Evolutionary conservation across 2,888 invertebrate genomes (phyloP).

Genomic region (Herminia tarsipennalis): DNA sequence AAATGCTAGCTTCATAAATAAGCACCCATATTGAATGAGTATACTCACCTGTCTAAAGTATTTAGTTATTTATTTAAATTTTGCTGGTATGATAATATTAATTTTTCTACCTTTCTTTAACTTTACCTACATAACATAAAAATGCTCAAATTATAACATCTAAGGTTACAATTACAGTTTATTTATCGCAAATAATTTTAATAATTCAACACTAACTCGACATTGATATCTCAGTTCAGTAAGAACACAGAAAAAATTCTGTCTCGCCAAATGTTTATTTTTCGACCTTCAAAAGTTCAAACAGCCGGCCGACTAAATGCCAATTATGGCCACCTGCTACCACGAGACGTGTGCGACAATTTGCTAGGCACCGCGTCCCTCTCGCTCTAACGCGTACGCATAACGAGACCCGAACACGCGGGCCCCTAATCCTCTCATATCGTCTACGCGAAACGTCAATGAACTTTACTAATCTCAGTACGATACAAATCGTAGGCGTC

Average conservation of each 20-base stretch:
- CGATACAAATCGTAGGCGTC: constrained; percentile 65
- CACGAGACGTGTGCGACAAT: constrained; percentile 72
- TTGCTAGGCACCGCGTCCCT: constrained; percentile 55
- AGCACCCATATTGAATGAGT: no score
- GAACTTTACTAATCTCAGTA: constrained; percentile 75
- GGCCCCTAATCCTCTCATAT: constrained; percentile 58
- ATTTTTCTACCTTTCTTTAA: no score
- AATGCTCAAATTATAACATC: not conserved
- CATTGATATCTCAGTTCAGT: constrained; percentile 22
- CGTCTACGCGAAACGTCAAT: constrained; percentile 77
- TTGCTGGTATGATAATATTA: no score
- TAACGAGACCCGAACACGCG: constrained; percentile 43
- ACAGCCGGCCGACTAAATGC: constrained; percentile 67
- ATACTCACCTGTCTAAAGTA: no score
- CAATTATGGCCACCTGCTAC: constrained; percentile 80
- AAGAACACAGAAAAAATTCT: constrained; percentile 21
- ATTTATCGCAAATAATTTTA: constrained; percentile 12
- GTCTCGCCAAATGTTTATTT: constrained; percentile 60
- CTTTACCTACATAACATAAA: no score
- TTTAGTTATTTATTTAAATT: no score
- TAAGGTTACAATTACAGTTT: constrained; percentile 6
- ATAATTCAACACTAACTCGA: constrained; percentile 2
- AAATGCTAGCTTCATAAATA: constrained; percentile 6
- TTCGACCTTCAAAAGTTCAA: constrained; percentile 83
- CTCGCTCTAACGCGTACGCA: constrained; percentile 48